Percentiles rank a stretch among this genome's conserved stretches.
phyloP scores from a whole-genome alignment of 2,888 invertebrate genomes.

The Epinotia nisella region DNA sequence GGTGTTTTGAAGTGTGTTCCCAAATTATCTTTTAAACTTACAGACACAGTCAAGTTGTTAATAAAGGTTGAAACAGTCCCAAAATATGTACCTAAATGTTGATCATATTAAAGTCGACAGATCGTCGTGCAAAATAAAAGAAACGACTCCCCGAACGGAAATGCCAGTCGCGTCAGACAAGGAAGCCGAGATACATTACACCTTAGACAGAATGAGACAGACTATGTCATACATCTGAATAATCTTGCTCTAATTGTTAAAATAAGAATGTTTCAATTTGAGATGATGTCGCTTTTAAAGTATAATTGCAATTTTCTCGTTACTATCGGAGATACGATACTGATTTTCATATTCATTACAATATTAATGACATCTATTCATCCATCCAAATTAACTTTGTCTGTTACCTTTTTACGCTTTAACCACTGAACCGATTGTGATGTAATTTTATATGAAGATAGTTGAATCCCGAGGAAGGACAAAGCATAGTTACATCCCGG shows the following conservation, averaged over 20 bases:
- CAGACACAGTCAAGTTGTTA: too few relatives aligned
- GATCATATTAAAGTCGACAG: slow-evolving; percentile 18
- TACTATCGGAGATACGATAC: too few relatives aligned
- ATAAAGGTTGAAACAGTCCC: background rate
- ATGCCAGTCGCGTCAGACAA: slow-evolving; percentile 32
- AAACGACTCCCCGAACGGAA: slow-evolving; percentile 32
- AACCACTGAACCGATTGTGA: too few relatives aligned
- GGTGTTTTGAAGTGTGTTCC: background rate
- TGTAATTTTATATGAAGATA: too few relatives aligned
- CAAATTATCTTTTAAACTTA: background rate
- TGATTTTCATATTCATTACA: too few relatives aligned
- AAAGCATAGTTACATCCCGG: too few relatives aligned
- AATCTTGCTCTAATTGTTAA: slow-evolving; percentile 28
- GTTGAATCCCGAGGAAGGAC: too few relatives aligned
- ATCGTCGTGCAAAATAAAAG: slow-evolving; percentile 28
- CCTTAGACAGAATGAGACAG: slow-evolving; percentile 1
- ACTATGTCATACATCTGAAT: slow-evolving; percentile 6
- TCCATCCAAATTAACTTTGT: too few relatives aligned
- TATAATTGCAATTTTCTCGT: too few relatives aligned
- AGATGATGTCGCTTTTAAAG: background rate
- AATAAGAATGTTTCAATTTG: slow-evolving; percentile 27
- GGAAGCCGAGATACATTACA: slow-evolving; percentile 2
- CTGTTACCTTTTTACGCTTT: too few relatives aligned
- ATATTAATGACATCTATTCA: too few relatives aligned
- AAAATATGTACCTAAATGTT: slow-evolving; percentile 11